Base-by-base conservation (phyloP, 2,797 vertebrate species). In the Enteromius fasciolatus region DNA sequence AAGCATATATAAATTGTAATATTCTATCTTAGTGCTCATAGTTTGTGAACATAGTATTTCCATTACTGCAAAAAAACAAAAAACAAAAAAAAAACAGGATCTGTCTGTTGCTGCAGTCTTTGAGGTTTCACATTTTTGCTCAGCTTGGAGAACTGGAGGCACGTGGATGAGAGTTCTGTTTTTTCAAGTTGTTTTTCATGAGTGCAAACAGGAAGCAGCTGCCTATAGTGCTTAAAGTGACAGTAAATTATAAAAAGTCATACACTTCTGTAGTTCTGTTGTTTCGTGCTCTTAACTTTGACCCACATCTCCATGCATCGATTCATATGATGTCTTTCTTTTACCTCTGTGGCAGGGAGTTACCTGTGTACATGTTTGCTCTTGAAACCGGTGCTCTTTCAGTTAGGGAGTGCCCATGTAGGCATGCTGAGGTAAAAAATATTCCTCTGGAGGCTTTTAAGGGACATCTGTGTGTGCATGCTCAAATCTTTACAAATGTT, bases 401-500 rank as follows among this genome's bases (percentile, higher is more conserved):
- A 67, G 66, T 48, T 77, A 83, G 44, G 80, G 81, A 83, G 81
- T 83, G 75, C 31, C 41, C 28, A 14, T 77, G 41, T 52, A 63
- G 5, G 10, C 36, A 10, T 57, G 25, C 18, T 64, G 31, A 52
- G 15, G 28, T 25, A 18, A 63, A 59, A 25, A 39, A 28, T 63
- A 12, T n/a, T 48, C 23, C 25, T 64, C 70, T 74, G 46, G 39
- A 74, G 61, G 31, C 44, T 66, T 75, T 54, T 31, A 54, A 54
- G 5, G 20, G 48, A 39, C 20, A 20, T 76, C 36, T 66, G 20
- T 67, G 31, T 36, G 12, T 44, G 36, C 9, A 76, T 11, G 41
- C 17, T 36, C 33, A 17, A 18, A 33, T 73, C 54, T 39, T 72
- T 44, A 75, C 14, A 73, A 18, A 59, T 25, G 52, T 25, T 59